Base-by-base conservation (phyloP, 2,797 vertebrate genomes). In the Acanthiza pusilla region DNA sequence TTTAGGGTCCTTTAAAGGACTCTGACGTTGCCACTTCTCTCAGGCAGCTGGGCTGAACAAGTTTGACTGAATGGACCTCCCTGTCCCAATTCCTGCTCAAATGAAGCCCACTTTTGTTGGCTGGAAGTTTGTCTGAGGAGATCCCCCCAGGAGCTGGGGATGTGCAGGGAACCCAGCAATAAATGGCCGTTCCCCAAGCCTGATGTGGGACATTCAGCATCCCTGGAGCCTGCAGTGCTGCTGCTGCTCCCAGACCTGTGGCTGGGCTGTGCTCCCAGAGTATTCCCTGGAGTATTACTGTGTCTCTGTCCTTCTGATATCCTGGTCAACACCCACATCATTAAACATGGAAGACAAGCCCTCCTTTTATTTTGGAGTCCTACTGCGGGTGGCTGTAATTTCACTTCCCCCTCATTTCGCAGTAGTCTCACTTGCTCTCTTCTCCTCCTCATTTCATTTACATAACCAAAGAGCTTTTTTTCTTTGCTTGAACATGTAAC, bases 31-130 rank as follows among this genome's bases (percentile, higher is more conserved):
- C 10, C 7, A 11, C 16, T 38, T 13, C 61, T 57, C 74, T 45
- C 53, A 53, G 47, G 36, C 10, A 25, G 11, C 57, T 58, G 47
- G 32, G 40, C 29, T 15, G 26, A 65, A 7, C 14, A 38, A 38
- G 38, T 29, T 17, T 54, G 62, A 30, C 23, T 42, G 40, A 62
- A 19, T 6, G 22, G 16, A 19, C 7, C 40, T 51, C 13, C 8
- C 22, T 43, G 13, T 25, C 29, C 18, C 21, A 27, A 18, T 1
- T 68, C 45, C 53, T 86, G 45, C 30, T 42, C 17, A 38, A 17
- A 63, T 5, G 9, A 42, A 71, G 4, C 10, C 9, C 1, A 12
- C 1, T 0, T 20, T 20, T 27, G 5, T 34, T 27, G 13, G 0
- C 11, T 45, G 57, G 45, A 29, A 71, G 23, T 36, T 54, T 57